Evolutionary conservation across 2,888 invertebrate genomes (phyloP), one percentile per base, ranked within the genome.

Genomic region (Dryococelus australis): DNA sequence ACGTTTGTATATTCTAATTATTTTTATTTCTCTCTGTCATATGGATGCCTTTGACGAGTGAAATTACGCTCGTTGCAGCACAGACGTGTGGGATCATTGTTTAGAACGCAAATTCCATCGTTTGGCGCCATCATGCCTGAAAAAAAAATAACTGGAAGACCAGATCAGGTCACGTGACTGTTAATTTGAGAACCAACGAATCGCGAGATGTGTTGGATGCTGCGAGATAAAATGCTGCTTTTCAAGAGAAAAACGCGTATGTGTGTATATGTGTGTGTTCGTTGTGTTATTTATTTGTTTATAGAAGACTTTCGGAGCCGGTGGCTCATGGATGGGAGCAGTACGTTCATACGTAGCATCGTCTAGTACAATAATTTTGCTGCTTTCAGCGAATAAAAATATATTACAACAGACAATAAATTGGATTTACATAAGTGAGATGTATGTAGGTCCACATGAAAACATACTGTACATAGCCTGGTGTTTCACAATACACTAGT

Each of bases 61-160:
- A 87, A 89, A 90, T 88, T 86, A 86, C 88, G 86, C 84, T 87
- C 87, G 87, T 87, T 85, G 88, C 86, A 88, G 86, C 89, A 88
- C 88, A 89, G 89, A 90, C 89, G 89, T 87, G 87, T 85, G 88
- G 91, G 91, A 91, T 91, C 91, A 92, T 92, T 92, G 91, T 91
- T 92, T 93, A 92, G 92, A 92, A 92, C 92, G 92, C 92, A 91
- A 91, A 92, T 92, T 91, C 91, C 92, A 92, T 92, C 92, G 92
- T 93, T 94, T 94, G 94, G 94, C 94, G 94, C 94, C 94, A 94
- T 94, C 93, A 93, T 93, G 92, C 92, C 92, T 92, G 92, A 93
- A 93, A 93, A 93, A 93, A 93, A 93, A 93, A 93, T 93, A 65
- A 93, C 91, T 90, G 90, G 91, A 91, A 91, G 90, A 90, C 90